phyloP scores from a whole-genome alignment of 2,797 vertebrate genomes.

The Catamblyrhynchus diadema region DNA sequence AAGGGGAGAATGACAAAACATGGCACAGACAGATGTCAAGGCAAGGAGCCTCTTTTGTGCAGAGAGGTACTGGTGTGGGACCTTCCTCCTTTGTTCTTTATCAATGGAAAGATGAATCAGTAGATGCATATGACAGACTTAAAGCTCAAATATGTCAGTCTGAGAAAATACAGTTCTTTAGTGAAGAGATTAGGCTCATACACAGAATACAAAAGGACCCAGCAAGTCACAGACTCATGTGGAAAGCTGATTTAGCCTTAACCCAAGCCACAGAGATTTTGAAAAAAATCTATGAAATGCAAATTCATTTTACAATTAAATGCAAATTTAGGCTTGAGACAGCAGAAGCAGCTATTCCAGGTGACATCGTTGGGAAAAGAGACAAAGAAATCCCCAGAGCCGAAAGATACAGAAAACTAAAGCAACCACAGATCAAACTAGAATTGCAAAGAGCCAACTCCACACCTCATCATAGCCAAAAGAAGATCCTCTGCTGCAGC shows the following conservation, averaged over 20 bases:
- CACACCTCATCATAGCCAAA: background rate
- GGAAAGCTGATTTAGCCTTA: constrained; percentile 40
- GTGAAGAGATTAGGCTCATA: background rate
- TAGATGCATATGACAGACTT: background rate
- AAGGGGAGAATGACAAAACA: background rate
- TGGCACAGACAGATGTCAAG: background rate
- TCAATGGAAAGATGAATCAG: constrained; percentile 11
- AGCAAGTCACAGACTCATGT: background rate
- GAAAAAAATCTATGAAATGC: background rate
- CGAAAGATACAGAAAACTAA: background rate
- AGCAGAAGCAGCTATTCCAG: constrained; percentile 6
- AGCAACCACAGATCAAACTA: background rate
- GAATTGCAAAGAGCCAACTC: background rate
- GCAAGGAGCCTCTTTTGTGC: background rate
- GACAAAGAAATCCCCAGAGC: background rate
- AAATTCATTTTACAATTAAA: constrained; percentile 43
- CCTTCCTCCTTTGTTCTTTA: constrained; percentile 12
- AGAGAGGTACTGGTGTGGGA: background rate
- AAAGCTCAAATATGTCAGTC: background rate
- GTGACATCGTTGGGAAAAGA: background rate
- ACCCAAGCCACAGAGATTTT: background rate
- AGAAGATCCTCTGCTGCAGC: background rate
- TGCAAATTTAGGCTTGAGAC: constrained; percentile 13
- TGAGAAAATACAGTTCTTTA: background rate
- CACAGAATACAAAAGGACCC: background rate